These are phyloP conservation scores for Serilophus lunatus DNA, from an alignment of 2,113 vertebrate genomes.

Conservation along the genomic window DNA sequence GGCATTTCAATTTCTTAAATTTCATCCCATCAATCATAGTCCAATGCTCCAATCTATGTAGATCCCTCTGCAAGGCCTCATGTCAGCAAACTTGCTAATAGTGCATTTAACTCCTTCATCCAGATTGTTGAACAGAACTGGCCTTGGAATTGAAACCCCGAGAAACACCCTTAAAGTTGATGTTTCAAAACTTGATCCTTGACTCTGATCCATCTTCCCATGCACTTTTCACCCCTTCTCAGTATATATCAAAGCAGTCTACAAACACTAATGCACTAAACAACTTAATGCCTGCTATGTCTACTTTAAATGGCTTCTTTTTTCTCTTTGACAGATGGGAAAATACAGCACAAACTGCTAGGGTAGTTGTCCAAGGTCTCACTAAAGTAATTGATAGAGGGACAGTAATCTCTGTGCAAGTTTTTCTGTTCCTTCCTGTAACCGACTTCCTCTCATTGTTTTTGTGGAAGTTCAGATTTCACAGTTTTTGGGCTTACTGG, in stretches of 20 bases:
- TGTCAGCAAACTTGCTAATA: background rate
- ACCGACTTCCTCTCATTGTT: background rate
- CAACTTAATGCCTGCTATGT: background rate
- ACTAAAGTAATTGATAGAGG: background rate
- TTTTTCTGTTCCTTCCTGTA: background rate
- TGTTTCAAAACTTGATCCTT: background rate
- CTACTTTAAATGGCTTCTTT: background rate
- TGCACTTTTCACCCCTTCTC: background rate
- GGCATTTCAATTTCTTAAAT: background rate
- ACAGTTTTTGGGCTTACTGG: background rate
- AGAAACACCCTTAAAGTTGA: background rate
- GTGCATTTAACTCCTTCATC: background rate
- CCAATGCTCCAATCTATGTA: background rate
- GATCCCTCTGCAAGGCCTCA: background rate
- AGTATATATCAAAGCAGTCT: background rate
- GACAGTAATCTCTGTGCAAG: background rate
- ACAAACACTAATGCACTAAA: background rate
- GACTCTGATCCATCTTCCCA: rapidly evolving
- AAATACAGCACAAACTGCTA: background rate
- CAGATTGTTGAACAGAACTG: background rate
- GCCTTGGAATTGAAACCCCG: background rate
- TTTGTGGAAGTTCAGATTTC: background rate
- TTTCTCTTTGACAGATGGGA: background rate
- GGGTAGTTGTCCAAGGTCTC: background rate
- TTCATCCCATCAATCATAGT: background rate